These are phyloP conservation scores for Copsychus sechellarum DNA, from an alignment of 2,113 vertebrate genomes.

Conservation along the genomic window DNA sequence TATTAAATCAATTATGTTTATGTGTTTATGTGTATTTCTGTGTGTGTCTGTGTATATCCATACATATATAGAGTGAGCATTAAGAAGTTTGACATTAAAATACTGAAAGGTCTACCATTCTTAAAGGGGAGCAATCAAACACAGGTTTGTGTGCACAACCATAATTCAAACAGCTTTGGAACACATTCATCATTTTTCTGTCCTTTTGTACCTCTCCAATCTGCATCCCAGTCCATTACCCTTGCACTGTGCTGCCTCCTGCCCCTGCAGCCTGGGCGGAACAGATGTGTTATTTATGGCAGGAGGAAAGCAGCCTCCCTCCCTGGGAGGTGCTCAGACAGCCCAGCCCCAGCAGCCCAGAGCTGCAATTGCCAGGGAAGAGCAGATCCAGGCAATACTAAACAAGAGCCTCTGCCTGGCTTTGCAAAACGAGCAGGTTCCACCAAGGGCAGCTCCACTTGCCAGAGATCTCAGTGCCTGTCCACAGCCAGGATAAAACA, in stretches of 20 bases:
- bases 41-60: too few species aligned
- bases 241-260: background rate
- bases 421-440: background rate
- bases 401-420: background rate
- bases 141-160: background rate
- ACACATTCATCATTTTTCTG: rapidly evolving
- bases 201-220: background rate
- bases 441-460: rapidly evolving
- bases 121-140: background rate
- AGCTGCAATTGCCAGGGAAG: background rate
- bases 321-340: background rate
- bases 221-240: rapidly evolving
- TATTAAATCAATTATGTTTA: background rate
- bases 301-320: background rate
- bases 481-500: background rate
- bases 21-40: background rate
- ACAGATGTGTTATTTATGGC: background rate
- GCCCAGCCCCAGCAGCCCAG: background rate
- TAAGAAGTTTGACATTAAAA: background rate
- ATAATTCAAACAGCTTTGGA: background rate
- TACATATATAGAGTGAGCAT: background rate
- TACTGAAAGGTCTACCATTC: background rate
- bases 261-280: background rate
- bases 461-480: background rate
- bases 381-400: background rate